Evolutionary conservation across 2,113 vertebrate genomes (phyloP), one percentile per base, ranked within the genome.

Genomic region (Grallaria varia): DNA sequence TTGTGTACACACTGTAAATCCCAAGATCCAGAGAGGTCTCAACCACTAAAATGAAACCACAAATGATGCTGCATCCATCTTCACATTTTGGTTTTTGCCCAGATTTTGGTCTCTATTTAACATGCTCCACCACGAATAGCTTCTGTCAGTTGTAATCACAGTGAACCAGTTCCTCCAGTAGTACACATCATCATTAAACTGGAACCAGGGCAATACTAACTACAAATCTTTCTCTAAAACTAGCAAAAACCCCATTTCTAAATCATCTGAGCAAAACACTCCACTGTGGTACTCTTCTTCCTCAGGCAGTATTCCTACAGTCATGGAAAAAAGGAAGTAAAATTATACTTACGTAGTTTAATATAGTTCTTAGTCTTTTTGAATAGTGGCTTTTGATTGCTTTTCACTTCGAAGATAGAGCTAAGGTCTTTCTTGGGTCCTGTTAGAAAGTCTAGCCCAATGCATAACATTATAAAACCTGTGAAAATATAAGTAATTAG

Each of bases 311-410:
- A 42, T 50, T 69, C 17, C 33, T 68, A 79, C 6, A 81, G 8
- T 23, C 39, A 77, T 8, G 6, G 39, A 74, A 79, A 79, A 90
- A 95, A 95, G 42, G 27, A 91, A 80, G 27, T 50, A 93, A 91
- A 96, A 91, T 52, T 45, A 89, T 95, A 98, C 98, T 98, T 97
- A 98, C 98, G 0, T 93, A 98, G 91, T 87, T 96, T 98, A 94
- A 98, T 77, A 40, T 81, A 97, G 50, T 73, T 95, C 91, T 95
- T 93, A 93, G 93, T 97, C 73, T 60, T 95, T 94, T 87, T 97
- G 76, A 97, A 96, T 68, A 97, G 78, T 21, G n/a, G 19, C 52
- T 97, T 98, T 55, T 97, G 83, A 42, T 42, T 97, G 62, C 28
- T 97, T 96, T 97, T 98, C 59, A 95, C 84, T 89, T 97, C 97